Conservation (phyloP, 2,888 invertebrate genomes). For the Acrocyrtus sp. region DNA sequence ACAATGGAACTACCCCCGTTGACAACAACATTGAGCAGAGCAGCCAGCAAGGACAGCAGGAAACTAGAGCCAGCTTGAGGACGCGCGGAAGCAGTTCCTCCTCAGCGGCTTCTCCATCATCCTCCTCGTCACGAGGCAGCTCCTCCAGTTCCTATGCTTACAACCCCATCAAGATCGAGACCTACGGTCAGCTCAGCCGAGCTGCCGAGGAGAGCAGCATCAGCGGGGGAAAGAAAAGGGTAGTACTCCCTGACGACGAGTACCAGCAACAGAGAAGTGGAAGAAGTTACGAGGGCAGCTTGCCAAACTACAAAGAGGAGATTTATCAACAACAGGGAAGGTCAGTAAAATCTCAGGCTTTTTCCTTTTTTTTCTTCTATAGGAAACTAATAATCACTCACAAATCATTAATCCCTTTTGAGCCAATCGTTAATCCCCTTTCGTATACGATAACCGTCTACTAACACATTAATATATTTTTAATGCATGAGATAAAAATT, state of each 20-base stretch:
- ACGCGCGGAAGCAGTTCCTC: neutral
- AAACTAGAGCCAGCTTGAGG: too few species aligned
- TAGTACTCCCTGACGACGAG: constrained; percentile 26
- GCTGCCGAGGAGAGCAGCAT: constrained; percentile 38
- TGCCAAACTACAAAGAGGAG: constrained; percentile 61
- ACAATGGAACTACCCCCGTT: constrained; percentile 29
- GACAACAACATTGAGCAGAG: constrained; percentile 25
- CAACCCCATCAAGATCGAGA: constrained; percentile 44
- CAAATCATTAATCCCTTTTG: neutral
- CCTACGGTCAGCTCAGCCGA: constrained; percentile 29
- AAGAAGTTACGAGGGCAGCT: constrained; percentile 56
- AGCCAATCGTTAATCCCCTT: too few species aligned
- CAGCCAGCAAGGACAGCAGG: constrained; percentile 1
- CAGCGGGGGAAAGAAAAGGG: neutral
- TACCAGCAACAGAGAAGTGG: constrained; percentile 51
- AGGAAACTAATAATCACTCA: neutral
- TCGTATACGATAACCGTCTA: too few species aligned
- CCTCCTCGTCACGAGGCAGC: too few species aligned
- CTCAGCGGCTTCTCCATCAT: neutral
- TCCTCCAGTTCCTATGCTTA: constrained; percentile 14
- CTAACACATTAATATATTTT: too few species aligned
- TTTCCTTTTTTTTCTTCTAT: neutral
- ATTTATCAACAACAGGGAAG: constrained; percentile 44
- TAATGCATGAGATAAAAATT: too few species aligned
- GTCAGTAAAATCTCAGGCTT: too few species aligned